phyloP scores from a whole-genome alignment of 2,797 vertebrate genomes.

The Tenualosa ilisha region DNA sequence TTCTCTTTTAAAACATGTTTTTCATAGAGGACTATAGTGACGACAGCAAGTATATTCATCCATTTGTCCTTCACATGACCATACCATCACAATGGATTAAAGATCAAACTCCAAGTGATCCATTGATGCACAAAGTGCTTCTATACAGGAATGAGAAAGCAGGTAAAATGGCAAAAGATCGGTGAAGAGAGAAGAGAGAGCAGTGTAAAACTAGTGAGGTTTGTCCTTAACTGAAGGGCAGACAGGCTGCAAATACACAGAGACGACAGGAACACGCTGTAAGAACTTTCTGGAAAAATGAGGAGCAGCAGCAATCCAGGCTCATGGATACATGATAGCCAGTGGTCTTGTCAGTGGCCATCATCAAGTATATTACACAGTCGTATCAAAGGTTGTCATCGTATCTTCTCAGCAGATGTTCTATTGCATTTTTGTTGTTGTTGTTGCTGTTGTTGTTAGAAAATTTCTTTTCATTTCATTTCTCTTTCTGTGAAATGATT shows the following conservation, averaged over 20 bases:
- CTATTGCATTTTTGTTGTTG: neutral
- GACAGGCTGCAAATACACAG: neutral
- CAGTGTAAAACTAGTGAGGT: neutral
- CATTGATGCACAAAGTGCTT: neutral
- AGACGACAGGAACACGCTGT: neutral
- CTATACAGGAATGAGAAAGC: neutral
- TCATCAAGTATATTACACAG: neutral
- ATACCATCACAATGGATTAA: no score
- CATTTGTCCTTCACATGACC: no score
- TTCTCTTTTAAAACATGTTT: no score
- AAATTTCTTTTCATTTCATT: neutral
- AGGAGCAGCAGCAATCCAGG: neutral
- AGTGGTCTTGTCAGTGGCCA: neutral
- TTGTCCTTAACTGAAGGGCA: neutral
- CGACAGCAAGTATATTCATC: no score
- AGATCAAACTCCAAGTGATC: neutral
- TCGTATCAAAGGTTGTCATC: no score
- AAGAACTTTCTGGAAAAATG: neutral
- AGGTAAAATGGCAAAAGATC: neutral
- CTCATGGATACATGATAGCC: neutral
- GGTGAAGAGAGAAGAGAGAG: neutral
- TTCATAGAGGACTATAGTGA: no score
- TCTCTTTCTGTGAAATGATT: neutral
- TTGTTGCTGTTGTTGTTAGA: neutral
- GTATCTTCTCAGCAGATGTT: neutral